Evolutionary conservation across 2,113 vertebrate genomes (phyloP), one percentile per base, ranked within the genome.

Genomic region (Herpailurus yagouaroundi): DNA sequence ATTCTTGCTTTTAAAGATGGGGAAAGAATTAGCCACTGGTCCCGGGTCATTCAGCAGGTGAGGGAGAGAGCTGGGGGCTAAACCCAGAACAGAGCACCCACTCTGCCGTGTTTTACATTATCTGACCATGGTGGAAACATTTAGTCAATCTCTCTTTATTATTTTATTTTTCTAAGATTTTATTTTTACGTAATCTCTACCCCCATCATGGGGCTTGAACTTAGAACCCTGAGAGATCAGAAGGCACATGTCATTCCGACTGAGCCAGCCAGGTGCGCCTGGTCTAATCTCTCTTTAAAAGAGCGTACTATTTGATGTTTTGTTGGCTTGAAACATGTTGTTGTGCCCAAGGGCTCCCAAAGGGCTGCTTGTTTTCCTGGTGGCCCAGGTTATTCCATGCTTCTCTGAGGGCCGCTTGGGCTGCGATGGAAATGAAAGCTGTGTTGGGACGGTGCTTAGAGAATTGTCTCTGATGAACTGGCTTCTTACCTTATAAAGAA

Each of bases 51-150:
- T 89, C 19, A 55, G 38, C 41, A 79, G 13, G 33, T 25, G 55
- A 68, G 41, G 88, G 64, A 80, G 60, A 80, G 50, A 57, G 19
- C 68, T 93, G 27, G 38, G 52, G 48, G 29, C 64, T 64, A 82
- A 88, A 63, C 13, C 55, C 48, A 38, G 66, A 45, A 71, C 14
- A n/a, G 60, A 91, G 64, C 0, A 31, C 15, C 50, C 41, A 7
- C 2, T 91, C 74, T 91, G 64, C 79, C 83, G n/a, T 68, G 4
- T 27, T 87, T 88, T 95, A 89, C 25, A 80, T 92, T 95, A 93
- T 82, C 52, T 68, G 50, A 55, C 86, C 8, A 45, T 48, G 74
- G 66, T 41, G 87, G 76, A 93, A 57, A 33, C 36, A 57, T 80
- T 85, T 52, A 50, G 38, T 57, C 52, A 25, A 66, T 77, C 52